Evolutionary conservation across 1,140 invertebrate species (phyloP).

Genomic region (Drosophila kepulauana): DNA sequence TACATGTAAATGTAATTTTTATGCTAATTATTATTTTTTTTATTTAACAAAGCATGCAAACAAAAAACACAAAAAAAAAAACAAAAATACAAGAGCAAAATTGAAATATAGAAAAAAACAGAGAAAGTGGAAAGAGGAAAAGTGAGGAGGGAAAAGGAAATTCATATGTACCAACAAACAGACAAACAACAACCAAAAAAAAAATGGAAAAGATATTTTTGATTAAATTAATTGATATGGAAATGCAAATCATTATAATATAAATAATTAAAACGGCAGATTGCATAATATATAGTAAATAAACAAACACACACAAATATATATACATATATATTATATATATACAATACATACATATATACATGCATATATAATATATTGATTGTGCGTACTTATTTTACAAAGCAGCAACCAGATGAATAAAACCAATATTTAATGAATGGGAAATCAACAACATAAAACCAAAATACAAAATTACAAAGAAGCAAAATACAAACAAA

Average conservation of each 20-base stretch:
- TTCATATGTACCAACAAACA: conserved; percentile 45
- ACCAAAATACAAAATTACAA: conserved; percentile 33
- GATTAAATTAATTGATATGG: conserved; percentile 71
- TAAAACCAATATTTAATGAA: conserved; percentile 61
- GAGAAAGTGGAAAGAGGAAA: conserved; percentile 12
- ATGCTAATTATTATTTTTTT: conserved; percentile 85
- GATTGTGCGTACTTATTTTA: conserved; percentile 73
- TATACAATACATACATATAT: conserved; percentile 32
- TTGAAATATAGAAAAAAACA: conserved; percentile 40
- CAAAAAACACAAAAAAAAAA: conserved; percentile 40
- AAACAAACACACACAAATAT: conserved; percentile 46
- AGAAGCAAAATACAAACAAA: conserved; percentile 1
- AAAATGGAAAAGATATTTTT: conserved; percentile 71
- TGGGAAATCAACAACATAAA: conserved; percentile 30
- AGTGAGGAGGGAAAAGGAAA: conserved; percentile 19
- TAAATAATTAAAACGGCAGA: conserved; percentile 69
- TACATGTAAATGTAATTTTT: conserved; percentile 85
- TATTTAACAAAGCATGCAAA: conserved; percentile 68
- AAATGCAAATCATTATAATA: conserved; percentile 69
- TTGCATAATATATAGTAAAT: conserved; percentile 55
- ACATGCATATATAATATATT: conserved; percentile 34
- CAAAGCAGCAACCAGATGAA: conserved; percentile 69
- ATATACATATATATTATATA: conserved; percentile 41
- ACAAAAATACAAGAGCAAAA: conserved; percentile 35
- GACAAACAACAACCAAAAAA: conserved; percentile 27